Conservation (phyloP, 2,888 invertebrate species). For the Callimorpha dominula region DNA sequence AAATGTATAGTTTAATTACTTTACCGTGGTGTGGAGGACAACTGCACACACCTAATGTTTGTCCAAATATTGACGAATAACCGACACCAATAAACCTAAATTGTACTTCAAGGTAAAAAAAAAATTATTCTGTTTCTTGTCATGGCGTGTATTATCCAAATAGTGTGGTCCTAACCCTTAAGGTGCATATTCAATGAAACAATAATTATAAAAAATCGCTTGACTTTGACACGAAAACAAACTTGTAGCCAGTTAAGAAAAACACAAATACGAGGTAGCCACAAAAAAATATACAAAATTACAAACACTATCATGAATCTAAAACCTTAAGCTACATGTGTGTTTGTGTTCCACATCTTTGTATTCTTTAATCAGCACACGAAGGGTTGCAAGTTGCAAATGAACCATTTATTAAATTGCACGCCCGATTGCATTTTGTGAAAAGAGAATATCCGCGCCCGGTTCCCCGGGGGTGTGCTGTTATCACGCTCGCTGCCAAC, state of each 20-base stretch:
- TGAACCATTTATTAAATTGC: slow-evolving; percentile 61
- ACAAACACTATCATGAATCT: slow-evolving; percentile 15
- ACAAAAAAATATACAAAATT: too few species aligned
- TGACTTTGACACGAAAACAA: background rate
- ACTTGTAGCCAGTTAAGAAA: background rate
- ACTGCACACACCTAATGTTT: too few species aligned
- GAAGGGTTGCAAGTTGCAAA: slow-evolving; percentile 58
- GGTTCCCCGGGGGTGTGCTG: slow-evolving; percentile 42
- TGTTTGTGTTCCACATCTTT: slow-evolving; percentile 7
- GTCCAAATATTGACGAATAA: too few species aligned
- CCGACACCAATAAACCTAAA: too few species aligned
- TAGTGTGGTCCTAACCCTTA: too few species aligned
- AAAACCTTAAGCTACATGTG: slow-evolving; percentile 5
- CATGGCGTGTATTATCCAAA: too few species aligned
- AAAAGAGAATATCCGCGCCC: slow-evolving; percentile 44
- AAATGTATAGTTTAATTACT: too few species aligned
- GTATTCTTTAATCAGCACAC: slow-evolving; percentile 39
- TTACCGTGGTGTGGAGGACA: too few species aligned
- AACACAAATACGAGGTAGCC: background rate
- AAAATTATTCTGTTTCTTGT: too few species aligned
- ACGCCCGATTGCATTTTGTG: slow-evolving; percentile 47
- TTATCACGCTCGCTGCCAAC: slow-evolving; percentile 37
- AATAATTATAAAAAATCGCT: background rate
- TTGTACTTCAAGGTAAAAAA: too few species aligned
- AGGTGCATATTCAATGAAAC: background rate